A percentile compares a stretch with the other conserved stretches of the same genome.
Evolutionary conservation across 2,113 vertebrate species (phyloP).

Genomic region (Cebidichthys violaceus): DNA sequence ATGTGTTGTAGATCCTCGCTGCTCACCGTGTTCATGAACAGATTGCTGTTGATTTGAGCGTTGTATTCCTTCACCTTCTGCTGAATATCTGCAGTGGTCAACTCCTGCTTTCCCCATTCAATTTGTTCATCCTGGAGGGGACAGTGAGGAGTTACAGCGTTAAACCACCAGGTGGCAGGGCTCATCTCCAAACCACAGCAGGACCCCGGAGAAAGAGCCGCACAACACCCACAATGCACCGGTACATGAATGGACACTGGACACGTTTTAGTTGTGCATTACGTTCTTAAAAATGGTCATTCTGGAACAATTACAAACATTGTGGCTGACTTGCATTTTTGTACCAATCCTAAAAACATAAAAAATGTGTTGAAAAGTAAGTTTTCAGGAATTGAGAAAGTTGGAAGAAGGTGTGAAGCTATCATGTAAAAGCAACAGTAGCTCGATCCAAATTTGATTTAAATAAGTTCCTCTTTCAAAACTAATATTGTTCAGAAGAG

Average conservation of each 20-base stretch:
- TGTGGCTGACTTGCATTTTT: neutral
- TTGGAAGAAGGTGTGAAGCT: neutral
- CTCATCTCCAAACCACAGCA: conserved; percentile 10
- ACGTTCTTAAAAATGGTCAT: neutral
- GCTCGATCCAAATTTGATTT: neutral
- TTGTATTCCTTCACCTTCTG: conserved; percentile 97
- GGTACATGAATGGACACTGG: neutral
- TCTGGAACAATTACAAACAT: neutral
- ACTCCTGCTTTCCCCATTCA: conserved; percentile 86
- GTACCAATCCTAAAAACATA: neutral
- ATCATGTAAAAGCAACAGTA: neutral
- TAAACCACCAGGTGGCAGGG: conserved; percentile 64
- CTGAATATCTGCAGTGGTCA: conserved; percentile 87
- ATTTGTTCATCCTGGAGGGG: conserved; percentile 88
- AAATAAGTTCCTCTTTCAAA: neutral
- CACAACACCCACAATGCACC: neutral
- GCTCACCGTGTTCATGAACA: conserved; percentile 96
- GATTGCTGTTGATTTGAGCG: conserved; percentile 95
- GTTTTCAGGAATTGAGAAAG: neutral
- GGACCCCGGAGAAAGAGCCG: too few relatives aligned
- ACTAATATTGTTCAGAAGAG: neutral
- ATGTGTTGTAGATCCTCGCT: neutral
- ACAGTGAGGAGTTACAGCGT: conserved; percentile 30
- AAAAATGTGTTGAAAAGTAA: too few relatives aligned
- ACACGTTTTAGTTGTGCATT: neutral